These are phyloP conservation scores for Eumeta japonica DNA, from an alignment of 1,140 invertebrate species.

Conservation along the genomic window DNA sequence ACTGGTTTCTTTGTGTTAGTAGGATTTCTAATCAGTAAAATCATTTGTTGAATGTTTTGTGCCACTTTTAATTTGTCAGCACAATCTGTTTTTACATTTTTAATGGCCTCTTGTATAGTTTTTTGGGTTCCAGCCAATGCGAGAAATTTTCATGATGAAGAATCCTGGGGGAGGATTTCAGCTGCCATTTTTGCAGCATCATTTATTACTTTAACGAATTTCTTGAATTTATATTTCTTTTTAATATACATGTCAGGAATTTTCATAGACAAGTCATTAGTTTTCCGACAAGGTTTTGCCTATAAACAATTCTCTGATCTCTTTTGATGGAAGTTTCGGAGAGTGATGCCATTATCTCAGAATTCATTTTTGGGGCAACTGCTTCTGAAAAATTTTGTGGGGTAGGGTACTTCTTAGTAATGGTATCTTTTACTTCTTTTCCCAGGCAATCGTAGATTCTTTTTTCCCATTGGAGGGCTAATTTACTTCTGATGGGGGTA, in stretches of 20 bases:
- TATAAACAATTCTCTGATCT: conserved; percentile 3
- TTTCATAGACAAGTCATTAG: background rate
- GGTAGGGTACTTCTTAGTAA: conserved; percentile 3
- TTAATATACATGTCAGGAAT: background rate
- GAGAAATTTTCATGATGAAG: conserved; percentile 2
- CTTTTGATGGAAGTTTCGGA: conserved; percentile 3
- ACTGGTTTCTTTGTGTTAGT: too few species aligned
- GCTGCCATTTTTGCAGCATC: background rate
- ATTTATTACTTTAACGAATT: conserved; percentile 1
- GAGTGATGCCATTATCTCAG: conserved; percentile 2
- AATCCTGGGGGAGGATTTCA: conserved; percentile 2
- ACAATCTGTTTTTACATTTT: too few species aligned
- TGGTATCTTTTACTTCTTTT: background rate
- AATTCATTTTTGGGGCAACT: background rate
- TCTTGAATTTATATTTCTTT: background rate
- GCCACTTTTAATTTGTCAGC: background rate
- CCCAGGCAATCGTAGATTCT: background rate
- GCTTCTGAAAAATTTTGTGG: background rate
- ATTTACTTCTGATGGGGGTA: too few species aligned
- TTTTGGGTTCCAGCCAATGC: background rate
- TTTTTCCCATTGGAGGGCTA: conserved; percentile 1
- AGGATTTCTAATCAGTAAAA: too few species aligned
- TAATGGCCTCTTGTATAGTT: too few species aligned
- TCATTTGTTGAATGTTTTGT: conserved; percentile 2
- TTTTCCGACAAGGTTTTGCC: conserved; percentile 1